Base-by-base conservation (phyloP, 2,113 vertebrate species). In the Himantopus leucocephalus region DNA sequence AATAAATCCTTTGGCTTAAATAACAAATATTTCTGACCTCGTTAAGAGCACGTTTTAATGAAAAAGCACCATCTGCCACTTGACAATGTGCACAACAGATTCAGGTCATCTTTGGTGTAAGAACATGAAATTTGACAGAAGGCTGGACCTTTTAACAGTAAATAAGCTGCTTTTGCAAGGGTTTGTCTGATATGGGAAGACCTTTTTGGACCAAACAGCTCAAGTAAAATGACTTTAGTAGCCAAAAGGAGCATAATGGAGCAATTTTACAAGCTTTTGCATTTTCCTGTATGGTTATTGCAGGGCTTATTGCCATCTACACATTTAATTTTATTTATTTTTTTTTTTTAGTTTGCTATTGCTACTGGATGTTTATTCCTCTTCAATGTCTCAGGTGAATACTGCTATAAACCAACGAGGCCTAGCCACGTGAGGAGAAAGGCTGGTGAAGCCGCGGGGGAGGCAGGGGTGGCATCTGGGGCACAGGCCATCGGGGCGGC, bases 211-310 rank as follows among this genome's bases (percentile, higher is more conserved):
- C 30, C 23, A 53, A 52, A 60, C 1, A 34, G 32, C 27, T 58
- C 7, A 27, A 74, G 39, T 34, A 41, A 88, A 86, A 26, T 17
- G 3, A 14, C 12, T 52, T 77, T 35, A 64, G 17, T 10, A 47
- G 10, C 37, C 7, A 4, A 22, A 58, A 47, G n/a, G 8, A 24
- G 12, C 20, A 34, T 8, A 29, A 6, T 0, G 29, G 32, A 50
- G 52, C 37, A 20, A 32, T 45, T 59, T 18, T 20, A 83, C 50
- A 70, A 41, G 1, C 11, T 34, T 43, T 2, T 7, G 20, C 12
- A 5, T 13, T 68, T 60, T 34, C 10, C n/a, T n/a, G 14, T 3
- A 1, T 10, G 43, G 3, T 68, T 14, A 14, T 1, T 8, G 11
- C 0, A 8, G 37, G 15, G 32, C 10, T 62, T 32, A 4, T 2